phyloP scores from a whole-genome alignment of 2,113 vertebrate genomes.

The Azemiops feae region DNA sequence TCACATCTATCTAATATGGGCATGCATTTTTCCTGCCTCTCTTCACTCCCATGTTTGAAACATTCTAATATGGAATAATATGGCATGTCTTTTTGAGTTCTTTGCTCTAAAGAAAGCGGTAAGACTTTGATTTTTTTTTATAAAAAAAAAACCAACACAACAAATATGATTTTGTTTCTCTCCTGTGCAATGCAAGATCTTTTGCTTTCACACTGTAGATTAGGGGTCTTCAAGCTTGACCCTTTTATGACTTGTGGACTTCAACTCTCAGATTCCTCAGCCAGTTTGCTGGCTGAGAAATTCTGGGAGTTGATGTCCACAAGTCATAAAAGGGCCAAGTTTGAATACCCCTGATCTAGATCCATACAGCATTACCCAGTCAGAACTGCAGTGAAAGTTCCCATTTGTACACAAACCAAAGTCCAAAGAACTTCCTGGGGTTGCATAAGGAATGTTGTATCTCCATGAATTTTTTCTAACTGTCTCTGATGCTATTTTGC shows the following conservation, averaged over 20 bases:
- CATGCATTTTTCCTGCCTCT: slow-evolving; percentile 44
- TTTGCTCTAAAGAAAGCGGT: slow-evolving; percentile 60
- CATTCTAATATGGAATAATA: slow-evolving; percentile 35
- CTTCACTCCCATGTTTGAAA: background rate
- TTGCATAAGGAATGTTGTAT: background rate
- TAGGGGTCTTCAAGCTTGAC: no score
- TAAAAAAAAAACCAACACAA: background rate
- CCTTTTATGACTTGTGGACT: no score
- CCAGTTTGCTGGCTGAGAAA: no score
- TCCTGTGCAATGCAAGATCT: slow-evolving; percentile 20
- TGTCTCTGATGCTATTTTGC: background rate
- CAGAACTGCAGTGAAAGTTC: background rate
- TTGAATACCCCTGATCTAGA: no score
- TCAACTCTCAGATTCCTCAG: no score
- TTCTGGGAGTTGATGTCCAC: no score
- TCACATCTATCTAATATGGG: slow-evolving; percentile 53
- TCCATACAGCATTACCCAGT: background rate
- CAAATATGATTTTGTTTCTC: slow-evolving; percentile 2
- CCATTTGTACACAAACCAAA: background rate
- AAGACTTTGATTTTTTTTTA: slow-evolving; percentile 25
- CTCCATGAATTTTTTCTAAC: background rate
- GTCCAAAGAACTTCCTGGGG: background rate
- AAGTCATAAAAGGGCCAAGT: no score
- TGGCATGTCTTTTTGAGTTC: slow-evolving; percentile 57
- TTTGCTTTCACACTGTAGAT: slow-evolving; percentile 24